Percentiles rank a stretch among this genome's conserved stretches.
Evolutionary conservation across 2,113 vertebrate genomes (phyloP).

Genomic region (Lasiurus cinereus): DNA sequence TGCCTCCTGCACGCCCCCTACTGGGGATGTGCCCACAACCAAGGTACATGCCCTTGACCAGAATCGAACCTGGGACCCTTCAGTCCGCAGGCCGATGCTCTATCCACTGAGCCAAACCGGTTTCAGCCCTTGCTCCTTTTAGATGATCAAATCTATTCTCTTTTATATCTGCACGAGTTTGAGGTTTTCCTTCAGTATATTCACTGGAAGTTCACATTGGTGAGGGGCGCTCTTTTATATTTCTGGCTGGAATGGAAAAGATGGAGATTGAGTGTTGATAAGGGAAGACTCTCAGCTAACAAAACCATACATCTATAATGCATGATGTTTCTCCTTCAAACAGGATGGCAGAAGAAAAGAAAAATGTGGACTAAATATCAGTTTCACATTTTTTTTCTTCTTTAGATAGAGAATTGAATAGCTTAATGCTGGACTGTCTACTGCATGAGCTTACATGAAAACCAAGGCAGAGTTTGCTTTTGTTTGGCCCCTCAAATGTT

Average conservation of each 20-base stretch:
- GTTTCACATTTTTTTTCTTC: constrained; percentile 4
- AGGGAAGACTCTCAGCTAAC: not conserved
- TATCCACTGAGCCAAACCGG: too few relatives aligned
- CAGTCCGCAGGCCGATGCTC: too few relatives aligned
- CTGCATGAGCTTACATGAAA: not conserved
- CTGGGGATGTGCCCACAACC: too few relatives aligned
- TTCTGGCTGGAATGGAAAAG: not conserved
- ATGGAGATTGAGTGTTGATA: not conserved
- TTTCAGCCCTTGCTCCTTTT: not conserved
- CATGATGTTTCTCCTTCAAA: constrained; percentile 42
- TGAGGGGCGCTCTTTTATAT: not conserved
- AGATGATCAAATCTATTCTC: not conserved
- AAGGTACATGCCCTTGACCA: too few relatives aligned
- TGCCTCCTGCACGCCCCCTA: too few relatives aligned
- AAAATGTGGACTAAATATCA: constrained; percentile 46
- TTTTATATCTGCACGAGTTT: not conserved
- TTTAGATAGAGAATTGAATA: constrained; percentile 31
- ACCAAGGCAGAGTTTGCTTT: not conserved
- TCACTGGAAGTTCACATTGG: not conserved
- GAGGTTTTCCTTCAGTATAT: not conserved
- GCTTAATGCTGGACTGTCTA: not conserved
- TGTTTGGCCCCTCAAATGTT: not conserved
- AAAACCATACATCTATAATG: constrained; percentile 21
- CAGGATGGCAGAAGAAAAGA: constrained; percentile 34
- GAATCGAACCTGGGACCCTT: too few relatives aligned